Base-by-base conservation (phyloP, 1,140 invertebrate species). In the Atta cephalotes region DNA sequence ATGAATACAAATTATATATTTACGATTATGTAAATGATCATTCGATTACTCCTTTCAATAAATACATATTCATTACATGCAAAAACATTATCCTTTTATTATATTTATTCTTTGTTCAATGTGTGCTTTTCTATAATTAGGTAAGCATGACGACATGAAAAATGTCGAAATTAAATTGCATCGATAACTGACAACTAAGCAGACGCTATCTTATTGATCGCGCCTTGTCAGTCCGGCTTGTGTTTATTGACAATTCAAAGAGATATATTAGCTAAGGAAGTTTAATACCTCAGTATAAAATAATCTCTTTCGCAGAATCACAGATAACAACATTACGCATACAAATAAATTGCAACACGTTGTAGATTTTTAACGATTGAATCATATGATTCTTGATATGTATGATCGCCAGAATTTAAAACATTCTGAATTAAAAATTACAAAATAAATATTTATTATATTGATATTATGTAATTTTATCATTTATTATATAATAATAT, bases 161-260 rank as follows among this genome's bases (percentile, higher is more conserved):
- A 71, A 71, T 81, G 1, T 49, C 28, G 45, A 21, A 28, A 53
- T 14, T 18, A 39, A 71, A 81, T 71, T 58, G 21, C 63, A 56
- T 25, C 49, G 21, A 70, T 68, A 70, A 80, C 12, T n/a, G 3
- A 10, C 9, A 45, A 65, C 0, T 70, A 56, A 80, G 7, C 9
- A 35, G 7, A 35, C 28, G 45, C 5, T 56, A 81, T 81, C 65
- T 71, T 80, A 70, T 80, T 49, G n/a, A 53, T 80, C 5, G 63
- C 16, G n/a, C 3, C 9, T 79, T 70, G 56, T 80, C 77, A n/a
- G 1, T 68, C 12, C 6, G 14, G 10, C 14, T 71, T 71, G 56
- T 28, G n/a, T 81, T 71, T 71, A 81, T 81, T 58, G 49, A 81
- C 21, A 70, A 14, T 12, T 56, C 62, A 56, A 31, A 53, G 63